Evolutionary conservation across 2,113 vertebrate genomes (phyloP).

Genomic region (Rhea pennata): DNA sequence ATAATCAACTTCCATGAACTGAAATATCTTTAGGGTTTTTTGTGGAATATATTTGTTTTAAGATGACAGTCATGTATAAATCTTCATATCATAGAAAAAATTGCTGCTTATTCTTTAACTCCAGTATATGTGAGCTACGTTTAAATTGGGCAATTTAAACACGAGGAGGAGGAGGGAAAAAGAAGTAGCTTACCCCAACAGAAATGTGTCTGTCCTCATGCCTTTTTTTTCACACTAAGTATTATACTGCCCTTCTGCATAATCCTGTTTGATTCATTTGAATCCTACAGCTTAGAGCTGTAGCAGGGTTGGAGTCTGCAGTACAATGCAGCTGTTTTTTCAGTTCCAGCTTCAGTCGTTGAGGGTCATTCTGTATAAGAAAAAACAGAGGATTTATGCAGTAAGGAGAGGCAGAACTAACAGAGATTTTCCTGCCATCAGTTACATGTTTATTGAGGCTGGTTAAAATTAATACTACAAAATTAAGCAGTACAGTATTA

Average conservation of each 20-base stretch:
- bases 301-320: constrained; percentile 72
- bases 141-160: not conserved
- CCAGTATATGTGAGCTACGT: not conserved
- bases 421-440: not conserved
- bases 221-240: constrained; percentile 29
- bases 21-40: not conserved
- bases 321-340: constrained; percentile 79
- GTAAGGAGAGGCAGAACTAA: constrained; percentile 9
- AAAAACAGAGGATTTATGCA: constrained; percentile 32
- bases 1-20: not conserved
- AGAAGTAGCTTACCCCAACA: constrained; percentile 38
- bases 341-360: constrained; percentile 40
- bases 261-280: constrained; percentile 53
- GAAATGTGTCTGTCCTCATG: not conserved
- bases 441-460: not conserved
- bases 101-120: not conserved
- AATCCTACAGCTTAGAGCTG: constrained; percentile 49
- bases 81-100: not conserved
- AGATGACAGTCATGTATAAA: not conserved
- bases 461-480: not conserved
- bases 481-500: not conserved
- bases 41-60: constrained; percentile 5
- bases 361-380: constrained; percentile 56
- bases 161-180: not conserved
- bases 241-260: not conserved